A percentile compares a stretch with the other conserved stretches of the same genome.
Evolutionary conservation across 2,797 vertebrate species (phyloP).

Genomic region (Protonibea diacanthus): DNA sequence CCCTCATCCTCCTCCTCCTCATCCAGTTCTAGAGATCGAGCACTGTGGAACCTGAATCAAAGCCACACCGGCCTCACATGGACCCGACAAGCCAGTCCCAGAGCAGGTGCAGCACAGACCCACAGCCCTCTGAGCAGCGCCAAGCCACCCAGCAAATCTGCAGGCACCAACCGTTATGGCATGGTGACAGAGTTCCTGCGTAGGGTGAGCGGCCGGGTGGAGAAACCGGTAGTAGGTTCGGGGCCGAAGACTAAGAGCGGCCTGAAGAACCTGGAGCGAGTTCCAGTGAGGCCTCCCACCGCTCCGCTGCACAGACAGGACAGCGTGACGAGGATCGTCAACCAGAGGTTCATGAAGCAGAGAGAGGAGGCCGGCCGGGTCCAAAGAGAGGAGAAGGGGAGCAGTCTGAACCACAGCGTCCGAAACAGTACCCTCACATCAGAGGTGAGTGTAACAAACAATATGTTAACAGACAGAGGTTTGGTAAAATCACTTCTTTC

Average conservation of each 20-base stretch:
- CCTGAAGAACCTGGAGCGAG: conserved; percentile 82
- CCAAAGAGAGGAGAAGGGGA: conserved; percentile 71
- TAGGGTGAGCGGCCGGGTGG: conserved; percentile 92
- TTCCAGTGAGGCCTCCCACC: conserved; percentile 63
- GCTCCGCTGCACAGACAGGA: conserved; percentile 85
- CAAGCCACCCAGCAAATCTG: conserved; percentile 85
- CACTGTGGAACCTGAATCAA: conserved; percentile 89
- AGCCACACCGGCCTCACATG: conserved; percentile 87
- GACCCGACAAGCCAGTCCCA: conserved; percentile 87
- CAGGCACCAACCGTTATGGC: conserved; percentile 86
- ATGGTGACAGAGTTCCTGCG: conserved; percentile 97
- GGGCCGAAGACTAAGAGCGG: conserved; percentile 75
- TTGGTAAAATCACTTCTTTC: too few relatives aligned
- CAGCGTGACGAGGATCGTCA: conserved; percentile 90
- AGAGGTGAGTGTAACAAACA: conserved; percentile 84
- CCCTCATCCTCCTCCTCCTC: conserved; percentile 68
- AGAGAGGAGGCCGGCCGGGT: conserved; percentile 84
- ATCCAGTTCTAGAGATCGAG: conserved; percentile 85
- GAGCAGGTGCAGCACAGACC: conserved; percentile 80
- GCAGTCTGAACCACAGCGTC: conserved; percentile 60
- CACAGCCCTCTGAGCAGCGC: conserved; percentile 45
- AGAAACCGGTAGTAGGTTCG: conserved; percentile 66
- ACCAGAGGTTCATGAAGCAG: conserved; percentile 92
- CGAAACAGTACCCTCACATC: conserved; percentile 80
- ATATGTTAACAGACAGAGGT: too few relatives aligned